Percentiles rank a stretch among this genome's conserved stretches.
Conservation (phyloP, 2,888 invertebrate genomes). For the Biston betularia region DNA sequence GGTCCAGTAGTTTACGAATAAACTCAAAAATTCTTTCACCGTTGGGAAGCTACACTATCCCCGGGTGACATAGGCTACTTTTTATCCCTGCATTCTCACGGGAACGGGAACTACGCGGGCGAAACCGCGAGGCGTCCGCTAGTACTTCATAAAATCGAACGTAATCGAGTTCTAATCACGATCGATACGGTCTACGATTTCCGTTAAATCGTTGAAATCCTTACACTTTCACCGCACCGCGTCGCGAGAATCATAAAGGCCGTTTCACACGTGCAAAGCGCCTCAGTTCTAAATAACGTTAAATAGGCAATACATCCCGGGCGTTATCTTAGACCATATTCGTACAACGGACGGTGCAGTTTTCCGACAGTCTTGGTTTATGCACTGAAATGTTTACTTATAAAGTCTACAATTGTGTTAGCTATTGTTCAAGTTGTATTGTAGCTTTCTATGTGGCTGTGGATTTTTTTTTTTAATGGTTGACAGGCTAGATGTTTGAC, state of each 20-base stretch:
- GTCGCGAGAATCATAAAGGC: conserved; percentile 43
- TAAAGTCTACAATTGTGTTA: not conserved
- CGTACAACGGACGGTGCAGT: conserved; percentile 50
- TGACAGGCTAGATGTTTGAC: no score
- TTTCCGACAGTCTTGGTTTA: conserved; percentile 39
- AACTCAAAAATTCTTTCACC: no score
- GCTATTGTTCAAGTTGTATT: not conserved
- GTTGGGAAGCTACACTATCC: no score
- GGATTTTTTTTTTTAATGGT: no score
- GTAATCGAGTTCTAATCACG: no score
- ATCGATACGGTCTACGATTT: not conserved
- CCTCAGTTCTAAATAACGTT: conserved; percentile 55
- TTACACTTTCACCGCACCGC: conserved; percentile 3
- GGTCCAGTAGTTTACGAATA: no score
- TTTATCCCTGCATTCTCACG: no score
- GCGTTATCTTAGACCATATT: conserved; percentile 53
- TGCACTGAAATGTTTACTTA: conserved; percentile 16
- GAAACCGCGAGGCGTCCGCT: no score
- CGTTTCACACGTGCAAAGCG: conserved; percentile 46
- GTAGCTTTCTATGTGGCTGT: not conserved
- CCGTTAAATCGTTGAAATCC: not conserved
- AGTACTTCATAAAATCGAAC: no score
- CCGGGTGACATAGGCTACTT: no score
- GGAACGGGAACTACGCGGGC: no score
- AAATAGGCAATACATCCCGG: conserved; percentile 55